Conservation (phyloP, 2,888 invertebrate species). For the Melanotus villosus region DNA sequence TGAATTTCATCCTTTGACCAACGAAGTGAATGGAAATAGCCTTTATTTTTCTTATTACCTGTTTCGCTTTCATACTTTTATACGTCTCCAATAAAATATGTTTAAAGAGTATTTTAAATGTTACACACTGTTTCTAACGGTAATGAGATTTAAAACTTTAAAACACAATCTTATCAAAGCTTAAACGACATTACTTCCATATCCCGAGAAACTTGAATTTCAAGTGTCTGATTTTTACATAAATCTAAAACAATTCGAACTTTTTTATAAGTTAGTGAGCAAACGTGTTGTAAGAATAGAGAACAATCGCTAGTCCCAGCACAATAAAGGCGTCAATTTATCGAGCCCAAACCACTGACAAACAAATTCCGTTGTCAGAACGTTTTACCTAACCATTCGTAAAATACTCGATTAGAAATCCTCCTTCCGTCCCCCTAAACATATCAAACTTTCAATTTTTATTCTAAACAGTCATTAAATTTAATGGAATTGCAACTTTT, state of each 20-base stretch:
- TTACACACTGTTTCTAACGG: too few species aligned
- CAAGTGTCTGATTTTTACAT: too few species aligned
- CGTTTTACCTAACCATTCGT: constrained; percentile 23
- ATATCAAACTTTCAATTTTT: constrained; percentile 24
- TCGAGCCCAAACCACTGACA: not conserved
- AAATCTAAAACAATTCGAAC: not conserved
- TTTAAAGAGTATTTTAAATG: too few species aligned
- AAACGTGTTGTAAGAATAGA: constrained; percentile 10
- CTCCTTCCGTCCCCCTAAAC: constrained; percentile 22
- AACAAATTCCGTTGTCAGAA: constrained; percentile 19
- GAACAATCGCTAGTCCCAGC: constrained; percentile 1
- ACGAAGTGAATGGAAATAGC: not conserved
- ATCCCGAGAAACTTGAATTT: too few species aligned
- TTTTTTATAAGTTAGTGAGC: not conserved
- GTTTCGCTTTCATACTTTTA: not conserved
- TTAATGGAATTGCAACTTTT: constrained; percentile 26
- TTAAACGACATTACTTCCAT: too few species aligned
- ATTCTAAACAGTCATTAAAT: constrained; percentile 26
- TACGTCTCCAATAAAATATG: too few species aligned
- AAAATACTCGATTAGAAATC: constrained; percentile 24
- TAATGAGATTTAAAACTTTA: too few species aligned
- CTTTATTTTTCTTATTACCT: not conserved
- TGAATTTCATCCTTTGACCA: not conserved
- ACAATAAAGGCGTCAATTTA: constrained; percentile 21
- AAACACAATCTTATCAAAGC: too few species aligned